Evolutionary conservation across 1,140 invertebrate species (phyloP).

Genomic region (Vollenhovia emeryi): DNA sequence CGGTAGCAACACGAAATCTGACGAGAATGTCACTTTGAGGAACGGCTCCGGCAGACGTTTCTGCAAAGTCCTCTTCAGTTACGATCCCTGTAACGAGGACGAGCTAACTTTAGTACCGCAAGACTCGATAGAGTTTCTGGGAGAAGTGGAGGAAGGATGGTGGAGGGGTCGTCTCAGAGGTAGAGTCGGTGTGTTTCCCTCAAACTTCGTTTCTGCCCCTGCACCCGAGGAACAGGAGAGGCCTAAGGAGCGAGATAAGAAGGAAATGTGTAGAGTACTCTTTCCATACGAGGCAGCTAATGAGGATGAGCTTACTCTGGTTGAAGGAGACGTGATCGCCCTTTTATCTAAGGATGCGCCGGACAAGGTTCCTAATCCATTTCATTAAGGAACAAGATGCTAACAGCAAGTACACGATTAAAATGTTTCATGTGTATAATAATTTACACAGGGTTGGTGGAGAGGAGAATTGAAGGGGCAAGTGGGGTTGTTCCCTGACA

Average conservation of each 20-base stretch:
- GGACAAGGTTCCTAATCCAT: slow-evolving; percentile 87
- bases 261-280: slow-evolving; percentile 93
- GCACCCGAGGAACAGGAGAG: slow-evolving; percentile 72
- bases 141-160: slow-evolving; percentile 96
- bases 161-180: slow-evolving; percentile 92
- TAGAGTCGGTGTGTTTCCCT: slow-evolving; percentile 95
- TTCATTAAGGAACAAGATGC: slow-evolving; percentile 26
- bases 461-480: slow-evolving; percentile 95
- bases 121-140: slow-evolving; percentile 94
- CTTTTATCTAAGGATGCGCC: slow-evolving; percentile 94
- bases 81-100: slow-evolving; percentile 96
- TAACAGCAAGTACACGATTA: background rate
- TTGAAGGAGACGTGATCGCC: slow-evolving; percentile 95
- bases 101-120: slow-evolving; percentile 94
- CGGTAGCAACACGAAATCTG: slow-evolving; percentile 64
- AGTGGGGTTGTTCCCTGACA: slow-evolving; percentile 98
- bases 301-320: slow-evolving; percentile 96
- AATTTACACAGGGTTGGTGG: slow-evolving; percentile 90
- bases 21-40: slow-evolving; percentile 78
- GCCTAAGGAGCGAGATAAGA: slow-evolving; percentile 73
- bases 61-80: slow-evolving; percentile 95
- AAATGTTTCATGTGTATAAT: slow-evolving; percentile 27
- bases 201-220: slow-evolving; percentile 93
- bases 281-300: slow-evolving; percentile 96
- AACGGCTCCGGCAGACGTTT: slow-evolving; percentile 86